Evolutionary conservation across 2,797 vertebrate genomes (phyloP).

Genomic region (Microhierax caerulescens): DNA sequence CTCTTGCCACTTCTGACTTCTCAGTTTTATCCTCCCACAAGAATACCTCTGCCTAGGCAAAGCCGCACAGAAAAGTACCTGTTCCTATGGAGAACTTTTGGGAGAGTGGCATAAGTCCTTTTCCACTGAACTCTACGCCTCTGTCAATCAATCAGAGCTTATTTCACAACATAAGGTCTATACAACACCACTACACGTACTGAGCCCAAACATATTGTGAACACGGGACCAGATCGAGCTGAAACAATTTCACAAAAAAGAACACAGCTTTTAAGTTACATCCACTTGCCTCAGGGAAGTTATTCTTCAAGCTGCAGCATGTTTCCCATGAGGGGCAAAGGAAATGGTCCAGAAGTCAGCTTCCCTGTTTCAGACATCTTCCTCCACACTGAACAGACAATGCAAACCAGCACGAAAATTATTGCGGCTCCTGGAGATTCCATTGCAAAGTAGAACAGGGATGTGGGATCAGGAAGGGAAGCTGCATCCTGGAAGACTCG

Average conservation of each 20-base stretch:
- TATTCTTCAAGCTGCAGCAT: neutral
- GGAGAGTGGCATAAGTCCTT: neutral
- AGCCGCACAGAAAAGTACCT: neutral
- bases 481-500: neutral
- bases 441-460: neutral
- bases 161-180: conserved; percentile 73
- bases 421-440: neutral
- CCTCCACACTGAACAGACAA: neutral
- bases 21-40: neutral
- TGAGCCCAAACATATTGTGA: conserved; percentile 74
- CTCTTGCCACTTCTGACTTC: neutral
- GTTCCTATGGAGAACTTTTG: neutral
- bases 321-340: neutral
- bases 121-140: conserved; percentile 78
- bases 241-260: neutral
- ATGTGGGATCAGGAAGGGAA: neutral
- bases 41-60: neutral
- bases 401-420: neutral
- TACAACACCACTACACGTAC: conserved; percentile 75
- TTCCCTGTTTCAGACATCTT: neutral
- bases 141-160: conserved; percentile 73
- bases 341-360: neutral
- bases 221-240: conserved; percentile 65
- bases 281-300: neutral
- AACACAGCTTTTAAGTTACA: neutral